Base-by-base conservation (phyloP, 2,797 vertebrate genomes). In the Microctenopoma lineatum region DNA sequence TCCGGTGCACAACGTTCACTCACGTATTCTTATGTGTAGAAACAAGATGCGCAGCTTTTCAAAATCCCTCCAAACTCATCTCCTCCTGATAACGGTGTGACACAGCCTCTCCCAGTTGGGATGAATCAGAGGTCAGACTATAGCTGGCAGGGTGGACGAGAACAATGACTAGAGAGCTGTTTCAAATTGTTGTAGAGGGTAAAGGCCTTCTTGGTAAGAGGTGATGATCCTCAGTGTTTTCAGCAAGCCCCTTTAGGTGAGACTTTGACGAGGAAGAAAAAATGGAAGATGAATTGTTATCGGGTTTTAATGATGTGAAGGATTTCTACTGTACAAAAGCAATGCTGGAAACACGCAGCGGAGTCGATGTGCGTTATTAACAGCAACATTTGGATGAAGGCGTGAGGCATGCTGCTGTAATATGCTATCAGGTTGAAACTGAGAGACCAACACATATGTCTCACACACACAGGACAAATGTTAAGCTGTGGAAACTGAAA, bases 101-200 rank as follows among this genome's bases (percentile, higher is more conserved):
- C 62, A 64, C 66, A 3, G 16, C 48, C 66, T 78, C 63, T 55
- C 47, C 39, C 53, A 70, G 70, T 73, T 79, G 21, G 67, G 77
- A 48, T 69, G 83, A 86, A 77, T 71, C 77, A 77, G 62, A 80
- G 80, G 78, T 81, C 70, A 77, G 70, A 52, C 59, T 66, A 13
- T 32, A 70, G 78, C 68, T 69, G 75, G 57, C 73, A 65, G 58
- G 14, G 51, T 27, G 50, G 64, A 66, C 14, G 52, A 73, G 73
- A 56, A 65, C 71, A 68, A 66, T 66, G 59, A 68, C 59, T 46
- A 6, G 26, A 73, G 51, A 83, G 79, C 27, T 55, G 52, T 57
- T 83, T 70, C 64, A 76, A 80, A 57, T 47, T 47, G 66, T 64
- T 66, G 59, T 32, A 16, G 64, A 76, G 79, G 53, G 51, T 62